Base-by-base conservation (phyloP, 2,113 vertebrate species). In the Anseranas semipalmata region DNA sequence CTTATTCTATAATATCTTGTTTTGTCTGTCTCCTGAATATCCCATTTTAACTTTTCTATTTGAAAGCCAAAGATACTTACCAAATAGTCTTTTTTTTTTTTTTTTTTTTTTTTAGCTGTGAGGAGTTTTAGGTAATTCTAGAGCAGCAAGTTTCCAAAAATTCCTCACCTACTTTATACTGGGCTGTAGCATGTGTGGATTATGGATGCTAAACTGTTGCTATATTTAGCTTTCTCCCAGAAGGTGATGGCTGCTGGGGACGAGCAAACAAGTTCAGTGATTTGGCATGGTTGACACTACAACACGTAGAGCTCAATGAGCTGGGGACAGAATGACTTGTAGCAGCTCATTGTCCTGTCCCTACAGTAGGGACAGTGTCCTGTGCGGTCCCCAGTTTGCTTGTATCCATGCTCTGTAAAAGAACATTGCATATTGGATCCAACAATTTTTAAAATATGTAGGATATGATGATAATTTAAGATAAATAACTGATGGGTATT, bases 401-500 rank as follows among this genome's bases (percentile, higher is more conserved):
- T 0, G 0, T 27, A 55, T 14, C 27, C 3, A 2, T 46, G 56
- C 7, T 63, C 60, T 78, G 52, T 46, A 85, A 75, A 82, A 52
- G 21, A 15, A 30, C 20, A 2, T 25, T 2, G 2, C 28, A 52
- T 65, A 7, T 41, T 6, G 2, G 22, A 39, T 95, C 43, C 37
- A 52, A 25, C 8, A 65, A 27, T 33, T 82, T 52, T 20, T 60
- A 63, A 90, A 77, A 75, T 63, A 22, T 11, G 6, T 37, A 30
- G 33, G 5, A 43, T 35, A 32, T 30, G 30, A 22, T 33, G n/a
- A 33, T 79, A 62, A 24, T 74, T 94, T 50, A 81, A 74, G 56
- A 46, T 28, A 74, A 35, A 66, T 9, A 71, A 77, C 66, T 53
- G 12, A 52, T 27, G 37, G 9, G 2, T 77, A 22, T 32, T 0